Evolutionary conservation across 1,140 invertebrate genomes (phyloP).

Genomic region (Diachasma alloeum): DNA sequence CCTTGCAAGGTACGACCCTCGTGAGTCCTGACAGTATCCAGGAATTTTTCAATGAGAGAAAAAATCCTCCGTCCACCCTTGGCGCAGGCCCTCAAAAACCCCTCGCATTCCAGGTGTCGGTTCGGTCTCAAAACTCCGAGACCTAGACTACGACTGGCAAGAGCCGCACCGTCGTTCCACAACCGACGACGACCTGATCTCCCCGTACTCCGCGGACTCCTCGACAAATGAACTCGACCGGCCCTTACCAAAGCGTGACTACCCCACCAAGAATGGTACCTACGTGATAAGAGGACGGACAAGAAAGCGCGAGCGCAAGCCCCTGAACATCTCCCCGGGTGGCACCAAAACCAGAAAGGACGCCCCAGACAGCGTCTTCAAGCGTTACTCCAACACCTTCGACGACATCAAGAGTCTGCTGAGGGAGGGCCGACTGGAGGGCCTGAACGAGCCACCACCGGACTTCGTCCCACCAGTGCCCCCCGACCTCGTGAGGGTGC

Average conservation of each 20-base stretch:
- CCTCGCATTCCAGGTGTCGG: constrained; percentile 65
- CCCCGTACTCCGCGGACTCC: constrained; percentile 72
- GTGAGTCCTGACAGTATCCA: too few relatives aligned
- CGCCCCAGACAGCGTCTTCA: constrained; percentile 38
- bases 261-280: constrained; percentile 73
- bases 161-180: constrained; percentile 68
- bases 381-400: constrained; percentile 79
- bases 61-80: too few relatives aligned
- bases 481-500: constrained; percentile 72
- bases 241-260: constrained; percentile 54
- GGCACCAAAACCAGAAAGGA: not conserved
- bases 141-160: constrained; percentile 72
- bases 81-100: too few relatives aligned
- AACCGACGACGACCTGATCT: constrained; percentile 72
- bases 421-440: constrained; percentile 65
- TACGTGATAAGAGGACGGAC: constrained; percentile 74
- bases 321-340: constrained; percentile 20
- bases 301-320: constrained; percentile 68
- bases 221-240: constrained; percentile 63
- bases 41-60: too few relatives aligned
- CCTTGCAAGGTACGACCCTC: too few relatives aligned
- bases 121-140: constrained; percentile 68
- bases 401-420: constrained; percentile 80
- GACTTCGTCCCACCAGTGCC: constrained; percentile 65
- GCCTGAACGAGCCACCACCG: constrained; percentile 65